phyloP scores from a whole-genome alignment of 2,797 vertebrate species.

The Smutsia temminckii region DNA sequence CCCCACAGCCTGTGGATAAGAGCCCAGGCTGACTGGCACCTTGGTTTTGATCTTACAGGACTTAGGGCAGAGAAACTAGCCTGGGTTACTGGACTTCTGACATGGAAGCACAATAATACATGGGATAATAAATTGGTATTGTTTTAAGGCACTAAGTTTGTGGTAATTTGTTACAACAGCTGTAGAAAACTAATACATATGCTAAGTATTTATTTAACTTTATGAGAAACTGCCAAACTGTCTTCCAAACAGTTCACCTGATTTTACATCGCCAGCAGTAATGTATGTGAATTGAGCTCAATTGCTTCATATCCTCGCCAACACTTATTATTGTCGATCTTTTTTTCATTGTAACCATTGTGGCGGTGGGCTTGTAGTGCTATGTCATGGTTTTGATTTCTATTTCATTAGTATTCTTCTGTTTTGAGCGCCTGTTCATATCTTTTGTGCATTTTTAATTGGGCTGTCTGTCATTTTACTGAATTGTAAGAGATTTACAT shows the following conservation, averaged over 20 bases:
- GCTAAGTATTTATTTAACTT: neutral
- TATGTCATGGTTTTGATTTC: neutral
- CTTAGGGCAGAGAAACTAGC: neutral
- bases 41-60: neutral
- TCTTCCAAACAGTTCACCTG: neutral
- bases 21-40: neutral
- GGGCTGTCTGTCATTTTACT: neutral
- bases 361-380: neutral
- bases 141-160: neutral
- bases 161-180: neutral
- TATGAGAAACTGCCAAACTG: neutral
- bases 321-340: neutral
- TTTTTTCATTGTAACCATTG: neutral
- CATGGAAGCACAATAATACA: neutral
- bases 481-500: neutral
- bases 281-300: neutral
- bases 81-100: neutral
- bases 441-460: neutral
- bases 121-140: neutral
- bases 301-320: neutral
- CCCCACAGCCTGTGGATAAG: neutral
- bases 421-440: neutral
- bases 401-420: neutral
- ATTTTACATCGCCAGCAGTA: neutral
- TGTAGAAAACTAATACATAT: neutral